These are phyloP conservation scores for Coelopa frigida DNA, from an alignment of 1,140 invertebrate species.

Conservation along the genomic window DNA sequence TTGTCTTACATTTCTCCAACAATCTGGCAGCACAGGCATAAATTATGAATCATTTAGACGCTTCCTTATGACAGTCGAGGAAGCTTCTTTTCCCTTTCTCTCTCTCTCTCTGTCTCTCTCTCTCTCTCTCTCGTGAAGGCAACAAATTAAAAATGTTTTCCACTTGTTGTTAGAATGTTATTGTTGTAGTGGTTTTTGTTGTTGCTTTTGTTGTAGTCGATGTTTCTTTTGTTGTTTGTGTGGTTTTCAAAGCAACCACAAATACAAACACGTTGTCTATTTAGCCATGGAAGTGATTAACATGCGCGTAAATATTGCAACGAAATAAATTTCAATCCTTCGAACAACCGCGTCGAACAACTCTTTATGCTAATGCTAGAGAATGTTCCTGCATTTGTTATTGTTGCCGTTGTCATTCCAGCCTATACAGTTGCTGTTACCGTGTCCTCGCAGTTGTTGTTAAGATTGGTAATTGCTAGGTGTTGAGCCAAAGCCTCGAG, in stretches of 20 bases:
- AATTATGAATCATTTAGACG: constrained; percentile 44
- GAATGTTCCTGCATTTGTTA: background rate
- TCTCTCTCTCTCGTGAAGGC: no score
- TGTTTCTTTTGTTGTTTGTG: no score
- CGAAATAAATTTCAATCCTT: constrained; percentile 1
- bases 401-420: no score
- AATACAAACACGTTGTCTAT: constrained; percentile 4
- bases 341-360: constrained; percentile 7
- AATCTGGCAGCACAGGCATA: constrained; percentile 35
- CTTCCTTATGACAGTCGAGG: constrained; percentile 42
- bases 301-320: constrained; percentile 3
- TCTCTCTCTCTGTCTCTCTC: background rate
- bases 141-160: no score
- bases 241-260: no score
- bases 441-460: no score
- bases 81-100: constrained; percentile 9
- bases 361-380: constrained; percentile 7
- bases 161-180: no score
- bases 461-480: background rate
- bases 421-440: no score
- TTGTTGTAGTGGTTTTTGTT: no score
- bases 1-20: no score
- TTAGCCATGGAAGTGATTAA: constrained; percentile 3
- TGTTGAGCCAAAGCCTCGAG: background rate
- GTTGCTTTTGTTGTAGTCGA: no score